Evolutionary conservation across 2,113 vertebrate genomes (phyloP).

Genomic region (Phocoena sinus): DNA sequence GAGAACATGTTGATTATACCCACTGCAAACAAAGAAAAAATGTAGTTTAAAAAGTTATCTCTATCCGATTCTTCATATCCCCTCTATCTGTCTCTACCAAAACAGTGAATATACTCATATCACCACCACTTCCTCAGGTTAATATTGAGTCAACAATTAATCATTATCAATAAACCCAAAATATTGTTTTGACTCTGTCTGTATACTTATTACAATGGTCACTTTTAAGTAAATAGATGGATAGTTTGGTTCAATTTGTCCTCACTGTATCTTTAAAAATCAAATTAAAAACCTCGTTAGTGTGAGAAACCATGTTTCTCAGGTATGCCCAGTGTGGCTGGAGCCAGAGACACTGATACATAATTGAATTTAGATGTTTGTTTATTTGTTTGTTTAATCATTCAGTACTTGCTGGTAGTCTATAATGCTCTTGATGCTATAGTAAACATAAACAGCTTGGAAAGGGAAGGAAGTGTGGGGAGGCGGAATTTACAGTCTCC

Average conservation of each 20-base stretch:
- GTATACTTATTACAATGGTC: neutral
- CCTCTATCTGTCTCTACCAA: neutral
- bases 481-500: neutral
- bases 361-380: neutral
- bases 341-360: neutral
- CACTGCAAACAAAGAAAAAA: neutral
- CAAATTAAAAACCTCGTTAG: neutral
- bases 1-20: neutral
- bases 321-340: neutral
- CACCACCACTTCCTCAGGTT: neutral
- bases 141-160: neutral
- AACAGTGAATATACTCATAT: neutral
- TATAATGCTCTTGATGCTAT: neutral
- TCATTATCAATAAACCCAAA: neutral
- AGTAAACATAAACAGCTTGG: neutral
- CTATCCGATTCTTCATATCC: neutral
- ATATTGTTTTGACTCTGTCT: neutral
- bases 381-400: neutral
- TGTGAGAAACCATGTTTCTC: neutral
- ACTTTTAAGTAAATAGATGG: neutral
- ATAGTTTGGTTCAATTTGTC: neutral
- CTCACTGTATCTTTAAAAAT: neutral
- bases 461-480: neutral
- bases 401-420: neutral
- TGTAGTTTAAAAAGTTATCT: neutral